Evolutionary conservation across 2,888 invertebrate species (phyloP), one percentile per base, ranked within the genome.

Genomic region (Chrysina gloriosa): DNA sequence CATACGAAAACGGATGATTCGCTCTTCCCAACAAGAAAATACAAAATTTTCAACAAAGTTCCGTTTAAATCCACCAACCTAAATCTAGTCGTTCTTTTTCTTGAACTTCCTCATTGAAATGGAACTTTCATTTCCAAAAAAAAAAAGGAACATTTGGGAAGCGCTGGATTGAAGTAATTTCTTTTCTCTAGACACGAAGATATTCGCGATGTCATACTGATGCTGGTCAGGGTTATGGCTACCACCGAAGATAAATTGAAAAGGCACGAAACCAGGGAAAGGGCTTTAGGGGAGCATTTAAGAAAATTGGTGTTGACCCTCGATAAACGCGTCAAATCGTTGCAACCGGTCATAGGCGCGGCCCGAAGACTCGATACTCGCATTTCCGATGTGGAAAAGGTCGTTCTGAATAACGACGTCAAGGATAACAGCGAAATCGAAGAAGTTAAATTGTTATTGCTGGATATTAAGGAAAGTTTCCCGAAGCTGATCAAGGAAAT

Each of bases 181-280:
- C 3, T 48, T 3, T 25, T 52, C 65, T 66, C 5, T 77, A 91
- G 91, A 27, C 86, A 89, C 80, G 89, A 89, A 82, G 90, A 91
- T 75, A 91, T 92, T 72, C 88, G 92, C 70, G 91, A 92, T 77
- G 93, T 92, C 0, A 89, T 95, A 79, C 81, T 94, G 71, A 92
- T 93, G 16, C 84, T 95, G 68, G 91, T 93, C 5, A 92, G 92
- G 78, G 91, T 93, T 80, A 90, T 94, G 80, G 88, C 92, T 47
- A 87, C 89, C 39, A 88, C 92, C 63, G 93, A 93, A 70, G 92
- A 92, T 78, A 94, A 94, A 83, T 81, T 95, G 70, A 94, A 94
- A 77, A 85, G 95, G 14, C 95, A 95, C 81, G 95, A 95, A 80
- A 89, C 88, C 75, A 85, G 95, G 7, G 94, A 94, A 81, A 88